phyloP scores from a whole-genome alignment of 2,888 invertebrate genomes.

The Sturmia bella region DNA sequence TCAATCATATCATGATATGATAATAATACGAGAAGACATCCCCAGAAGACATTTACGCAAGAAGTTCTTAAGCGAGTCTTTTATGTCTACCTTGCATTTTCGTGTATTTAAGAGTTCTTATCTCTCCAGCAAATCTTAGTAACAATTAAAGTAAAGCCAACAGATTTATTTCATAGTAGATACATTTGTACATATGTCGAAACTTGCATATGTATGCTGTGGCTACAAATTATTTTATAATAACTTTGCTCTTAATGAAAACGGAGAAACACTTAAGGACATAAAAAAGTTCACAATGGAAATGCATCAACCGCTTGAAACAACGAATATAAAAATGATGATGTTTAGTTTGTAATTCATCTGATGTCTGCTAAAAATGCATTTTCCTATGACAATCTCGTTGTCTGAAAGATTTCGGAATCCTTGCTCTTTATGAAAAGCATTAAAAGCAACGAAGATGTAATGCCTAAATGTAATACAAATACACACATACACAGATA shows the following conservation, averaged over 20 bases:
- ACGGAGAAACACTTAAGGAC: conserved; percentile 33
- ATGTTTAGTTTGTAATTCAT: conserved; percentile 66
- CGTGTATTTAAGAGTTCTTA: conserved; percentile 40
- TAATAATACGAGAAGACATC: too few relatives aligned
- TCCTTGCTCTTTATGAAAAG: conserved; percentile 7
- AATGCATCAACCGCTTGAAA: conserved; percentile 30
- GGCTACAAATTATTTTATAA: too few relatives aligned
- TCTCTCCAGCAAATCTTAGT: too few relatives aligned
- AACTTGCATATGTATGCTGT: not conserved
- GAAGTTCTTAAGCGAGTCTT: too few relatives aligned
- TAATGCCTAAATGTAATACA: conserved; percentile 44
- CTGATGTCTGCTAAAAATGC: conserved; percentile 41
- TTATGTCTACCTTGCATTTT: too few relatives aligned
- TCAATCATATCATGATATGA: too few relatives aligned
- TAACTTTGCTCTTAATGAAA: conserved; percentile 3
- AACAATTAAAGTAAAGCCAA: too few relatives aligned
- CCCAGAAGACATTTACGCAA: too few relatives aligned
- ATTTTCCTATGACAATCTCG: conserved; percentile 13
- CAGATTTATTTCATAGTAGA: too few relatives aligned
- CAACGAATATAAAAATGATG: conserved; percentile 46
- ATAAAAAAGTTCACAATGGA: conserved; percentile 34
- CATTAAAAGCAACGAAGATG: conserved; percentile 31
- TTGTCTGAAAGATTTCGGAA: conserved; percentile 14
- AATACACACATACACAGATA: not conserved
- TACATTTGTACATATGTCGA: too few relatives aligned